Conservation (phyloP, 2,888 invertebrate genomes). For the Leistus spinibarbis region DNA sequence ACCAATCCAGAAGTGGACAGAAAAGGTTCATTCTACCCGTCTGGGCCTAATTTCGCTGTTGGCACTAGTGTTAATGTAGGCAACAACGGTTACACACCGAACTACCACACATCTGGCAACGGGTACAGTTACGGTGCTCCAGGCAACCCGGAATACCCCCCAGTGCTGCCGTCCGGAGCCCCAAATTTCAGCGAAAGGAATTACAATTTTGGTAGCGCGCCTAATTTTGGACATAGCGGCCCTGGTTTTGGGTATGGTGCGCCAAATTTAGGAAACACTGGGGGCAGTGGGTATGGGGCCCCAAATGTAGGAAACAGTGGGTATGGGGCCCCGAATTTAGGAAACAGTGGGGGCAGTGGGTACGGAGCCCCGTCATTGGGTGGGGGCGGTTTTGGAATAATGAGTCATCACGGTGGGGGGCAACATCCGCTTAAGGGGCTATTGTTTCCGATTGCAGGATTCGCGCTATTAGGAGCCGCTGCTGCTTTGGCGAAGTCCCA, state of each 20-base stretch:
- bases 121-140: constrained; percentile 35
- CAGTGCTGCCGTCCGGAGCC: background rate
- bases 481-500: constrained; percentile 79
- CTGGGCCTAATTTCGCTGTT: constrained; percentile 11
- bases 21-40: constrained; percentile 27
- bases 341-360: constrained; percentile 3
- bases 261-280: background rate
- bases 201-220: background rate
- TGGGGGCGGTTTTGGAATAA: constrained; percentile 1
- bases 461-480: constrained; percentile 76
- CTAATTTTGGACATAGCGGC: background rate
- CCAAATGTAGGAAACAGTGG: background rate
- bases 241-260: background rate
- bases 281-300: background rate
- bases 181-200: background rate
- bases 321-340: background rate
- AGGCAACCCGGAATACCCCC: constrained; percentile 6
- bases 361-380: background rate
- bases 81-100: background rate
- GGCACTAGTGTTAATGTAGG: background rate
- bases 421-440: constrained; percentile 62
- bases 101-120: constrained; percentile 30
- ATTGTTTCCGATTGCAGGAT: constrained; percentile 76
- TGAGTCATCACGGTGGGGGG: background rate
- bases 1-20: constrained; percentile 20